Percentiles rank a stretch among this genome's conserved stretches.
Conservation (phyloP, 2,797 vertebrate genomes). For the Spatula versicolor region DNA sequence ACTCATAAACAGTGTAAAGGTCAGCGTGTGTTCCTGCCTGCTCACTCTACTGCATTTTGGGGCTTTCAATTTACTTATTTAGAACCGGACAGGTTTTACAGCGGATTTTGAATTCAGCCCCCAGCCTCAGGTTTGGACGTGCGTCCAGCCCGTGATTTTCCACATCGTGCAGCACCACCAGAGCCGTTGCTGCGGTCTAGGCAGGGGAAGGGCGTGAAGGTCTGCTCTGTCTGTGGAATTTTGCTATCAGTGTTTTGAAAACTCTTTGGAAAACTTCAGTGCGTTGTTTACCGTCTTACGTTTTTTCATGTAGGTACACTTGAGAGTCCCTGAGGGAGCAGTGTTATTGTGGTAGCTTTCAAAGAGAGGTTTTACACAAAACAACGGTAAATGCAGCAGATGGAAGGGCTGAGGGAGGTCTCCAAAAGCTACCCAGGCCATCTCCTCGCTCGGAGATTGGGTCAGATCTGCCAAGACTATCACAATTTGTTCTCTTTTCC, state of each 20-base stretch:
- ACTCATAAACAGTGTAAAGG: background rate
- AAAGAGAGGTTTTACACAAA: background rate
- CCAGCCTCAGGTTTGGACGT: background rate
- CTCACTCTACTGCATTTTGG: background rate
- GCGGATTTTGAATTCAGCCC: background rate
- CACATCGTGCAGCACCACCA: background rate
- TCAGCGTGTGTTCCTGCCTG: background rate
- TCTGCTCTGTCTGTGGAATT: background rate
- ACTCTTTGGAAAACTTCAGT: background rate
- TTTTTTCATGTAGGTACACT: background rate
- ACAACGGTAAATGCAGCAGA: background rate
- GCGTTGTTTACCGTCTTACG: background rate
- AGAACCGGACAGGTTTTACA: background rate
- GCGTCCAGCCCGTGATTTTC: background rate
- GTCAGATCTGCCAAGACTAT: background rate
- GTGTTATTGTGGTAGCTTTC: background rate
- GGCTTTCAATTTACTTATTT: background rate
- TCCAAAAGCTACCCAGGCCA: background rate
- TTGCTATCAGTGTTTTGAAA: background rate
- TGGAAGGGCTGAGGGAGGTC: background rate
- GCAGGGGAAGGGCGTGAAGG: background rate
- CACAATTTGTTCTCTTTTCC: background rate
- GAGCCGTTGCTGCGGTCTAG: rapidly evolving
- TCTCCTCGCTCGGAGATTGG: background rate
- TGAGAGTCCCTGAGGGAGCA: background rate